These are phyloP conservation scores for Manduca sexta DNA, from an alignment of 1,140 invertebrate species.

Conservation along the genomic window DNA sequence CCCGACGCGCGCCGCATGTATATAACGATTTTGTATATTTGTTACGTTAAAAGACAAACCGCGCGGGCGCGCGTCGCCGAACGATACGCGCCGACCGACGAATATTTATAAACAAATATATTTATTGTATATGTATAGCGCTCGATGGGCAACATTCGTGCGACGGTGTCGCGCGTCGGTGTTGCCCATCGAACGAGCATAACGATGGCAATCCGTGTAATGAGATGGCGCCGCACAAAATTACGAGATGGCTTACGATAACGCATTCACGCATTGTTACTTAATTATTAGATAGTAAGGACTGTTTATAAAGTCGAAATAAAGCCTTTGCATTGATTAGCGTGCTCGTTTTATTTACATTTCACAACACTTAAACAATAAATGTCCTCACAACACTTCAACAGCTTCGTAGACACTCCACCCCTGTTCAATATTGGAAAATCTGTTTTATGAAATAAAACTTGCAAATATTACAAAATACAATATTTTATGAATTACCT, in stretches of 20 bases:
- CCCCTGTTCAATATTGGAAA: background rate
- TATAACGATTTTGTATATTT: slow-evolving; percentile 64
- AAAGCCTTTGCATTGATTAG: slow-evolving; percentile 65
- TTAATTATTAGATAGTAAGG: slow-evolving; percentile 63
- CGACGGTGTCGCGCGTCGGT: slow-evolving; percentile 12
- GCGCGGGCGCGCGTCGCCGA: background rate
- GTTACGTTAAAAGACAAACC: slow-evolving; percentile 36
- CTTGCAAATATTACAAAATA: too few relatives aligned
- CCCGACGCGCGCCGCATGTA: slow-evolving; percentile 26
- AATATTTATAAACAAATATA: too few relatives aligned
- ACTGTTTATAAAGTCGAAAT: slow-evolving; percentile 59
- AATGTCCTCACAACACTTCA: too few relatives aligned
- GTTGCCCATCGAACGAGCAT: slow-evolving; percentile 17
- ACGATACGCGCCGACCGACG: too few relatives aligned
- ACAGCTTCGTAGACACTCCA: too few relatives aligned
- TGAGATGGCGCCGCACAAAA: slow-evolving; percentile 46
- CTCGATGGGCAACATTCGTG: too few relatives aligned
- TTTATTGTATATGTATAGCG: too few relatives aligned
- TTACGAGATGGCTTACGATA: slow-evolving; percentile 38
- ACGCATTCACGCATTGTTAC: slow-evolving; percentile 63
- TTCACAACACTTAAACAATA: slow-evolving; percentile 4
- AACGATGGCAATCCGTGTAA: slow-evolving; percentile 41
- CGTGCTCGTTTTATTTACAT: slow-evolving; percentile 40
- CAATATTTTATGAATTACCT: too few relatives aligned
- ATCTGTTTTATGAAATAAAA: too few relatives aligned